A percentile compares a stretch with the other conserved stretches of the same genome.
These are phyloP conservation scores for Loris lydekkerianus DNA, from an alignment of 2,797 vertebrate genomes.

Conservation along the genomic window DNA sequence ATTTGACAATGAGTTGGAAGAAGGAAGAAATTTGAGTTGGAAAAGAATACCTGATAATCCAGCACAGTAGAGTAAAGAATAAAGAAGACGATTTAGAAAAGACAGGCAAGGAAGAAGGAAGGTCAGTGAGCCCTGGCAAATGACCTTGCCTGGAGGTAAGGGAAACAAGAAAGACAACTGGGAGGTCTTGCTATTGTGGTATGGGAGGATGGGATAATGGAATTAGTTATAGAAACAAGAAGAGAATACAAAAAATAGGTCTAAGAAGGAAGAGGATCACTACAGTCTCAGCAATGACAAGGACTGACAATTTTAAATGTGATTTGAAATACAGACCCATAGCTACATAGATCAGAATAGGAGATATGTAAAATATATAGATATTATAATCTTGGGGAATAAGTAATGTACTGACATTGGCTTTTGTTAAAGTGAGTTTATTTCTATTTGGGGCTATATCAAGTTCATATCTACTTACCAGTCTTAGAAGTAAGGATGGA, in stretches of 20 bases:
- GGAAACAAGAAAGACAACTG: neutral
- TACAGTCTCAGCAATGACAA: neutral
- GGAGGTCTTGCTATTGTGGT: neutral
- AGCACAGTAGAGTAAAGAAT: neutral
- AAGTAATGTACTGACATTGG: neutral
- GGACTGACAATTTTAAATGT: neutral
- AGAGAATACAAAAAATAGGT: neutral
- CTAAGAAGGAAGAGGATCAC: neutral
- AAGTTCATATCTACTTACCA: neutral
- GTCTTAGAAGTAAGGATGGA: constrained; percentile 5
- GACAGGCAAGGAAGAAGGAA: neutral
- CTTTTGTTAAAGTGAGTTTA: neutral
- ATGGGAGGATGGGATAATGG: neutral
- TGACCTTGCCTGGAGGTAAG: too few relatives aligned
- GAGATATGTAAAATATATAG: neutral
- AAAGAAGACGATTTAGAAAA: neutral
- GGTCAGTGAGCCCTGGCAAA: neutral
- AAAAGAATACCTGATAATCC: neutral
- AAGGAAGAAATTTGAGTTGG: neutral
- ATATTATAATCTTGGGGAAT: neutral
- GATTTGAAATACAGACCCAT: neutral
- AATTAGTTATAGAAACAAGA: neutral
- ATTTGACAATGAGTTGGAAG: neutral
- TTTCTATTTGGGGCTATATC: neutral
- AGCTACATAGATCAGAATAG: neutral